Conservation (phyloP, 2,113 vertebrate species). For the Galeopterus variegatus region DNA sequence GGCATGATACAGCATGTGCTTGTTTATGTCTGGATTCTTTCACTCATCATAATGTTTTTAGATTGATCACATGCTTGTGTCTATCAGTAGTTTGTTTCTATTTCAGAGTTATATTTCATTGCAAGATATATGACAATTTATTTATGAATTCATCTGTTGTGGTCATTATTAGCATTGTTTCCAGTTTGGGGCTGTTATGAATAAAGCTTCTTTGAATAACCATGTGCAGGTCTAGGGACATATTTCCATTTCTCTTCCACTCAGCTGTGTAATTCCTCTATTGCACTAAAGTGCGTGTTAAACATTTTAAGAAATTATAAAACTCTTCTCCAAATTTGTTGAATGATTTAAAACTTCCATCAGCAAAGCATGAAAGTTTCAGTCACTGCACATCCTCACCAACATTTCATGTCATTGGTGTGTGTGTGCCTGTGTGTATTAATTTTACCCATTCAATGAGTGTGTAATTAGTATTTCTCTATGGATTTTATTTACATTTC, state of each 20-base stretch:
- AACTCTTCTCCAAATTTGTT: background rate
- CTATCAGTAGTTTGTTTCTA: background rate
- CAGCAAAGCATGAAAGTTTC: background rate
- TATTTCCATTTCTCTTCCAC: background rate
- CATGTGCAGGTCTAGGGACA: background rate
- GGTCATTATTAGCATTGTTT: background rate
- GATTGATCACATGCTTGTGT: background rate
- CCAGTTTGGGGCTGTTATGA: background rate
- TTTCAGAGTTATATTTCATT: background rate
- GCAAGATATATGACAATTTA: background rate
- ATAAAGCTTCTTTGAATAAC: background rate
- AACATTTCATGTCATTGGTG: background rate
- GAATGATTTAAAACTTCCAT: conserved; percentile 1
- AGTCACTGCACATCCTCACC: background rate
- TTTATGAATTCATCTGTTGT: background rate
- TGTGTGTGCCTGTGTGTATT: background rate
- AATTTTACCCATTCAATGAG: background rate
- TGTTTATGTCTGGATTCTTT: background rate
- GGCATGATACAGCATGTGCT: background rate
- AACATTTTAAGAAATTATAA: background rate
- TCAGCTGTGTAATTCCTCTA: background rate
- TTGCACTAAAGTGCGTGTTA: background rate
- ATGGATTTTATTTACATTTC: background rate
- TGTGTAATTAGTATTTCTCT: background rate
- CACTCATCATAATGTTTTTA: background rate